Evolutionary conservation across 2,888 invertebrate genomes (phyloP).

Genomic region (Agelastica alni): DNA sequence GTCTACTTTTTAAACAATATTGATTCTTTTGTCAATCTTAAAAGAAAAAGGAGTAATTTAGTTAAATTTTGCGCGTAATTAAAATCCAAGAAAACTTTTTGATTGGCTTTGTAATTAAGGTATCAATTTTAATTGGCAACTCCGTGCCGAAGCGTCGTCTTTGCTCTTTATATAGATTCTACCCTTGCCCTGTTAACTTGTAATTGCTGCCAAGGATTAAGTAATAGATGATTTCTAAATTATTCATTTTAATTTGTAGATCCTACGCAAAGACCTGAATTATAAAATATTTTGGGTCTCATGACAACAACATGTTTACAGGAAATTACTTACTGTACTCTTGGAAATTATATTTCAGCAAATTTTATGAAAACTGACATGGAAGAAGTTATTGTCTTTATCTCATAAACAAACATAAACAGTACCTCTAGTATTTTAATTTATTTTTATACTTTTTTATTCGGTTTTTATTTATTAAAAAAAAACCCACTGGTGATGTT

Average conservation of each 20-base stretch:
- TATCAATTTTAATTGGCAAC: slow-evolving; percentile 56
- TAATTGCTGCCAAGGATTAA: slow-evolving; percentile 54
- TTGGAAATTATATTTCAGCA: no score
- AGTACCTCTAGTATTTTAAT: no score
- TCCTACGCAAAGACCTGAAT: slow-evolving; percentile 43
- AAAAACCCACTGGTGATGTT: no score
- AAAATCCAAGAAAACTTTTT: slow-evolving; percentile 50
- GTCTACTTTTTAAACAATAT: slow-evolving; percentile 37
- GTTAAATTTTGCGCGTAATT: slow-evolving; percentile 52
- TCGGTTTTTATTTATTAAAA: no score
- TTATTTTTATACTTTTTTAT: no score
- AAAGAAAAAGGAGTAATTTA: slow-evolving; percentile 45
- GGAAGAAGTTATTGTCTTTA: no score
- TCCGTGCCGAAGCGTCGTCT: slow-evolving; percentile 20
- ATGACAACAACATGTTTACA: slow-evolving; percentile 29
- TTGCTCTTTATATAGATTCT: slow-evolving; percentile 44
- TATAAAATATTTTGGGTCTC: slow-evolving; percentile 42
- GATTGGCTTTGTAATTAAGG: slow-evolving; percentile 56
- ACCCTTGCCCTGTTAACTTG: slow-evolving; percentile 47
- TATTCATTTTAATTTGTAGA: slow-evolving; percentile 52
- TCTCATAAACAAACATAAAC: no score
- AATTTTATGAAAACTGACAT: no score
- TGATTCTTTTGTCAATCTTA: slow-evolving; percentile 43
- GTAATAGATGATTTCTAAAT: slow-evolving; percentile 53
- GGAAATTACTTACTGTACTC: slow-evolving; percentile 25